Conservation (phyloP, 1,140 invertebrate species). For the Cryptotermes secundus region DNA sequence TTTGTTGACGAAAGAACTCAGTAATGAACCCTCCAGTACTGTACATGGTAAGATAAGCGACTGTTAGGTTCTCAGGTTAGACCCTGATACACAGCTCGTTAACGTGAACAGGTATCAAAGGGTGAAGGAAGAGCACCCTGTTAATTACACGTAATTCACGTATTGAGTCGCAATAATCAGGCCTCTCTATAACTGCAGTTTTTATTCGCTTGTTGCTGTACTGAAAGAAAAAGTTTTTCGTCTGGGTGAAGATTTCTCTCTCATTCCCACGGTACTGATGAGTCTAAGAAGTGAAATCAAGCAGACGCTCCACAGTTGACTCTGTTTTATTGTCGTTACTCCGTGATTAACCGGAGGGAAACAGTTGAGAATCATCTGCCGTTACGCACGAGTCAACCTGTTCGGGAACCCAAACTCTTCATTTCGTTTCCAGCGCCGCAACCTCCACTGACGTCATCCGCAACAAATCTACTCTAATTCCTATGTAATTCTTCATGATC, state of each 20-base stretch:
- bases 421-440: neutral
- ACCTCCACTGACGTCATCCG: neutral
- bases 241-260: neutral
- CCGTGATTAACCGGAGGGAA: neutral
- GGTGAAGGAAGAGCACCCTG: too few species aligned
- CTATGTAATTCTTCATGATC: neutral
- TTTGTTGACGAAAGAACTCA: too few species aligned
- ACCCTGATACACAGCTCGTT: too few species aligned
- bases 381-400: slow-evolving; percentile 2
- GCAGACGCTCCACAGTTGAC: neutral
- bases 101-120: too few species aligned
- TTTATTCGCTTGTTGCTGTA: neutral
- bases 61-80: too few species aligned
- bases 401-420: neutral
- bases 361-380: neutral
- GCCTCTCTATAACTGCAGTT: neutral
- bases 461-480: neutral
- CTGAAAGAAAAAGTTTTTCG: neutral
- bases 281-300: slow-evolving; percentile 1
- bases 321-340: neutral
- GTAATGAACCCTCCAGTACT: too few species aligned
- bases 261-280: neutral
- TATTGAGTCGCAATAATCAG: neutral
- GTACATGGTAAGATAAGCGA: too few species aligned
- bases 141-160: too few species aligned